phyloP scores from a whole-genome alignment of 1,140 invertebrate species.

The Formica selysi region DNA sequence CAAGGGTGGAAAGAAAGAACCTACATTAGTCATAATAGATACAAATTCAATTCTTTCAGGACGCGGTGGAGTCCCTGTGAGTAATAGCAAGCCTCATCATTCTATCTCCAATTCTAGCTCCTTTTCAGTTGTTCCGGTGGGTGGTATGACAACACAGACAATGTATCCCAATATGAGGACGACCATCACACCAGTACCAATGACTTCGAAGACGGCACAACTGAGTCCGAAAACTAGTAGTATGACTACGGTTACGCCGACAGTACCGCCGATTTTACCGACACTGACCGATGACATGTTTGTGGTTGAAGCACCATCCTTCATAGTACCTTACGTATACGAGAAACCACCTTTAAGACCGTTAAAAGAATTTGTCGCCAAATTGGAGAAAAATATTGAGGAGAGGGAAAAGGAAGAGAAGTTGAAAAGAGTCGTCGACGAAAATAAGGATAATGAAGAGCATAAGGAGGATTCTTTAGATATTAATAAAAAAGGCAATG shows the following conservation, averaged over 20 bases:
- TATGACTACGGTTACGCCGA: slow-evolving; percentile 84
- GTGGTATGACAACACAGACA: slow-evolving; percentile 87
- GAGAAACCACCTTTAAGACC: slow-evolving; percentile 94
- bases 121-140: slow-evolving; percentile 86
- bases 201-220: slow-evolving; percentile 80
- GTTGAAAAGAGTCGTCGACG: slow-evolving; percentile 76
- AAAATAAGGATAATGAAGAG: slow-evolving; percentile 79
- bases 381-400: slow-evolving; percentile 89
- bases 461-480: slow-evolving; percentile 77
- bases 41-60: slow-evolving; percentile 91
- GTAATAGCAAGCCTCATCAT: slow-evolving; percentile 78
- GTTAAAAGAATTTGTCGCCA: slow-evolving; percentile 91
- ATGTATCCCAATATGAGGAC: slow-evolving; percentile 88
- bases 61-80: slow-evolving; percentile 88
- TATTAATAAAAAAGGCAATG: slow-evolving; percentile 79
- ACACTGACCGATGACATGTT: slow-evolving; percentile 96
- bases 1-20: slow-evolving; percentile 90
- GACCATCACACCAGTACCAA: slow-evolving; percentile 88
- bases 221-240: slow-evolving; percentile 75
- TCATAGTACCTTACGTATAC: slow-evolving; percentile 97
- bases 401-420: slow-evolving; percentile 86
- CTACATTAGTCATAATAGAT: slow-evolving; percentile 92
- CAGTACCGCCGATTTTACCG: slow-evolving; percentile 88
- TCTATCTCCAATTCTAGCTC: slow-evolving; percentile 81
- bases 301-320: slow-evolving; percentile 95